These are phyloP conservation scores for Acrossocheilus fasciatus DNA, from an alignment of 2,797 vertebrate genomes.

Conservation along the genomic window DNA sequence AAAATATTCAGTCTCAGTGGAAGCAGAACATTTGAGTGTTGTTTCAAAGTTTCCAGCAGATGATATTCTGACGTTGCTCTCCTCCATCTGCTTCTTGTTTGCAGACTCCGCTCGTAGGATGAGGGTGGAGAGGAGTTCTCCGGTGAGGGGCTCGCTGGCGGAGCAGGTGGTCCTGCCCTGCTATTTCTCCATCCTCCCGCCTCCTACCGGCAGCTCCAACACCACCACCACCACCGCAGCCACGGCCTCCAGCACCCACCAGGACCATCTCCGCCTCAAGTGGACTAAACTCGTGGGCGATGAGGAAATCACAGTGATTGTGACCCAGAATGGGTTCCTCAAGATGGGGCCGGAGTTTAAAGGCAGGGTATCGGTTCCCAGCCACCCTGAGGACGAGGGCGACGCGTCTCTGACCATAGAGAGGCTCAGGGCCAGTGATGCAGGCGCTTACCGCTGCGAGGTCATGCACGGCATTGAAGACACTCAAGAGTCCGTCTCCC, in stretches of 20 bases:
- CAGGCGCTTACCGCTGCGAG: slow-evolving; percentile 89
- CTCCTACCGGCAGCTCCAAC: slow-evolving; percentile 3
- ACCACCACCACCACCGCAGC: neutral
- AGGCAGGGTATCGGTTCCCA: slow-evolving; percentile 82
- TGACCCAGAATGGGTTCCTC: slow-evolving; percentile 84
- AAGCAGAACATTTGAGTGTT: neutral
- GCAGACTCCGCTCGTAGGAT: slow-evolving; percentile 48
- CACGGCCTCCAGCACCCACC: neutral
- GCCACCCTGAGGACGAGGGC: slow-evolving; percentile 70
- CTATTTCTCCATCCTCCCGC: slow-evolving; percentile 79
- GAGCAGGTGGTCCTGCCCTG: slow-evolving; percentile 85
- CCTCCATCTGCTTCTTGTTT: slow-evolving; percentile 31
- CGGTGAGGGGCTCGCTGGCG: slow-evolving; percentile 80
- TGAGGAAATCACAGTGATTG: slow-evolving; percentile 86
- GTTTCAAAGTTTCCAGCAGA: neutral
- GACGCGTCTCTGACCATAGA: slow-evolving; percentile 84
- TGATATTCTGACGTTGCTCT: neutral
- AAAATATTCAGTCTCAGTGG: neutral
- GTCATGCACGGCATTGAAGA: slow-evolving; percentile 92
- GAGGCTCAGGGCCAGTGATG: slow-evolving; percentile 85
- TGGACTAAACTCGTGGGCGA: slow-evolving; percentile 89
- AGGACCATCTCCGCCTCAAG: slow-evolving; percentile 87
- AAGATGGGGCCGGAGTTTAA: slow-evolving; percentile 84
- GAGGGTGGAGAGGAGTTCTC: slow-evolving; percentile 48
- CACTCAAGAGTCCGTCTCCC: slow-evolving; percentile 76